Evolutionary conservation across 2,797 vertebrate genomes (phyloP), one percentile per base, ranked within the genome.

Genomic region (Aplochiton taeniatus): DNA sequence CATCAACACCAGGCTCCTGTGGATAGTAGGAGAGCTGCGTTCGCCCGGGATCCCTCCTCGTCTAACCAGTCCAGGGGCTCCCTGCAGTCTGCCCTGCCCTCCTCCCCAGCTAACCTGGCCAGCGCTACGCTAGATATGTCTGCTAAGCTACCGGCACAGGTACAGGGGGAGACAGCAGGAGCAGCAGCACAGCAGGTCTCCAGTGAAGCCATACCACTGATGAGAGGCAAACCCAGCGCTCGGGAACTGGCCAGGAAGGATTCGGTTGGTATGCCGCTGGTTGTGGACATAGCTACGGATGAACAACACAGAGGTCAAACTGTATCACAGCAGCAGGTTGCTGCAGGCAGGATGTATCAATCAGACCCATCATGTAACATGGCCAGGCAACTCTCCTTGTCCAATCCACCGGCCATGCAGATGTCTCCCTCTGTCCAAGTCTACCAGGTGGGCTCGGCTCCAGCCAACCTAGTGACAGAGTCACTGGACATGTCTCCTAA

Each of bases 401-500:
- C 68, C 63, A 58, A 65, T 72, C 52, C 67, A 46, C 12, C 69
- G 54, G 2, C 46, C 17, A 66, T 64, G 49, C 55, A 58, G 14
- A 52, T 16, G 4, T 52, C 65, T 43, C 18, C 20, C 12, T 66
- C 7, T 46, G 43, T 49, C 63, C 57, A 68, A 59, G 57, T 63
- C 58, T 17, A 60, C 65, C 75, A 78, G 46, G 48, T 52, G 61
- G 14, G 47, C 49, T 73, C 48, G 14, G 51, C 62, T 17, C 77
- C 76, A 49, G 45, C 49, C 54, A 75, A 88, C 0, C 66, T 91
- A 53, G 77, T 92, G 65, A 87, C 89, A 86, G 89, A 79, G 3
- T 87, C 90, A 20, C 45, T 89, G 56, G 88, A 91, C 77, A 88
- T 89, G 89, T 91, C 90, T 70, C 70, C 81, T 16, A 90, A 82